Base-by-base conservation (phyloP, 2,888 invertebrate species). In the Nudaria mundana region DNA sequence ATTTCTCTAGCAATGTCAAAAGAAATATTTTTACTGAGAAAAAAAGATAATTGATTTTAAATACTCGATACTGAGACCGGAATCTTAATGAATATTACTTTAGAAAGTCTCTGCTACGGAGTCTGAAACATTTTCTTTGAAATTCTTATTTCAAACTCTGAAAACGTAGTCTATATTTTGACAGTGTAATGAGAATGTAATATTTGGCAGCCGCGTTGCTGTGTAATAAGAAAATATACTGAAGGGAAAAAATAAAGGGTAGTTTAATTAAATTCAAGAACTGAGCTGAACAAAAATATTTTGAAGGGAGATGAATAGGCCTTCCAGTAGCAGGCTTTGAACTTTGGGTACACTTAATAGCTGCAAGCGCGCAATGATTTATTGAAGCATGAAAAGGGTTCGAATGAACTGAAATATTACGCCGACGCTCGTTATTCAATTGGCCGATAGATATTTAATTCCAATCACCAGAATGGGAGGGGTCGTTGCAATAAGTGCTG, bases 321-420 rank as follows among this genome's bases (percentile, higher is more conserved):
- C 38, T 68, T 68, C 59, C 20, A 24, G 30, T 34, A 46, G 44
- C 52, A 40, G 37, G 32, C 36, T 30, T 41, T 11, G 32, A 37
- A 18, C 30, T 31, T 15, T 14, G 36, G 10, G 18, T 28, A 13
- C 24, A 11, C 46, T 6, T 43, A 44, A 40, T 58, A 56, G 52
- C 55, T 62, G 63, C 58, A 54, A 59, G 53, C 64, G 69, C 54
- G 58, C 63, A 20, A 65, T 64, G 76, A 72, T 84, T 83, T 84
- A 85, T 86, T 84, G 81, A 77, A 81, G 73, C 68, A 76, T 81
- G 81, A 83, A 85, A 85, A 85, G 86, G 74, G 83, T 83, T 85
- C 84, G 81, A 71, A 70, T 66, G 66, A 70, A 59, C 70, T 85
- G 83, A 85, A 85, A 85, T 84, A 84, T 85, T 79, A 79, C 77